Conservation (phyloP, 1,140 invertebrate genomes). For the Cherax quadricarinatus region DNA sequence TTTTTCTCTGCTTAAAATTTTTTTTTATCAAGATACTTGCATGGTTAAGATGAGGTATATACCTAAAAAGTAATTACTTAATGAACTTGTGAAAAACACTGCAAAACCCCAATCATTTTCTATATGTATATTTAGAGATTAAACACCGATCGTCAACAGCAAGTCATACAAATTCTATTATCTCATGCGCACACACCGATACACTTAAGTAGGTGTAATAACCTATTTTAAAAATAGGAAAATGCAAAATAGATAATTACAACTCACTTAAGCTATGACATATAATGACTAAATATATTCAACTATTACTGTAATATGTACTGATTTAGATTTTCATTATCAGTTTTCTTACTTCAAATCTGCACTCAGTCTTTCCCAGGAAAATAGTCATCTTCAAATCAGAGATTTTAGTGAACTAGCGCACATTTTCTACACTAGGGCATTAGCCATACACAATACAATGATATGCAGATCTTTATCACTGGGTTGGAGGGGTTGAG, state of each 20-base stretch:
- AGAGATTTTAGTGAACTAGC: background rate
- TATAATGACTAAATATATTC: background rate
- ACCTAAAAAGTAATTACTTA: no score
- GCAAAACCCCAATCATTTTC: background rate
- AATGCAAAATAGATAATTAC: no score
- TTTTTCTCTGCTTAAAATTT: no score
- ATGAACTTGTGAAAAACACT: background rate
- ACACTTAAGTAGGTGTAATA: no score
- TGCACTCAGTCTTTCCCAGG: background rate
- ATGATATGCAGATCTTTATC: constrained; percentile 1
- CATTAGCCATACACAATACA: background rate
- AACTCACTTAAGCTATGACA: no score
- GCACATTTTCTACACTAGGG: background rate
- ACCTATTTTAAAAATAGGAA: no score
- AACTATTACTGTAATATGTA: background rate
- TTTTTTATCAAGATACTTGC: no score
- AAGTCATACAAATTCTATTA: background rate
- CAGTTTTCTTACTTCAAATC: background rate
- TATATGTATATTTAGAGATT: background rate
- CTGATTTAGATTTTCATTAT: background rate
- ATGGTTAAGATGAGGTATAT: no score
- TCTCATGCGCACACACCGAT: no score
- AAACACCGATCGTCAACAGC: background rate
- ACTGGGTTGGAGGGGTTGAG: background rate
- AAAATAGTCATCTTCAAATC: background rate